Conservation (phyloP, 2,113 vertebrate genomes). For the Caretta caretta region DNA sequence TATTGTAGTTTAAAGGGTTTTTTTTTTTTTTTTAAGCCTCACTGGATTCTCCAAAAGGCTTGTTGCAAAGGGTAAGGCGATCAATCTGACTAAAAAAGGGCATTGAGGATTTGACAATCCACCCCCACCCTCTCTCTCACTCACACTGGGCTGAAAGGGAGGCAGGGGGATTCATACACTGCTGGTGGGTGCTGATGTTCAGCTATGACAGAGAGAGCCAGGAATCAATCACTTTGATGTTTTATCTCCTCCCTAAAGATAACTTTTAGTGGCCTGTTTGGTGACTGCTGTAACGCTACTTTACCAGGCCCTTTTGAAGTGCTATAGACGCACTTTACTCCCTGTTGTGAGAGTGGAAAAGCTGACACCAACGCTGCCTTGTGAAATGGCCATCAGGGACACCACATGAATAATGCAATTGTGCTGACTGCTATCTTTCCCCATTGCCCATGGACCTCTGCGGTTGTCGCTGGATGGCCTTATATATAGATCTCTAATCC, state of each 20-base stretch:
- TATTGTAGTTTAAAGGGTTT: slow-evolving; percentile 59
- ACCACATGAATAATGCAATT: fast-evolving
- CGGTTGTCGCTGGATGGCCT: background rate
- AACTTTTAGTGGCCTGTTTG: slow-evolving; percentile 40
- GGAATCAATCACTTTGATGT: slow-evolving; percentile 79
- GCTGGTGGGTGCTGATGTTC: background rate
- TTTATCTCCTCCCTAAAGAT: slow-evolving; percentile 70
- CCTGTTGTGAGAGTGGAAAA: slow-evolving; percentile 41
- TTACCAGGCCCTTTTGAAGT: slow-evolving; percentile 66
- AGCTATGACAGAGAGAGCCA: slow-evolving; percentile 20
- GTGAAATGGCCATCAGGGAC: background rate
- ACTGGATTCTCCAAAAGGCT: slow-evolving; percentile 3
- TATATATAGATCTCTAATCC: background rate
- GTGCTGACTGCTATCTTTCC: background rate
- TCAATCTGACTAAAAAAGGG: background rate
- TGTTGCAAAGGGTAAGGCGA: slow-evolving; percentile 36
- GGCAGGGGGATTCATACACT: slow-evolving; percentile 25
- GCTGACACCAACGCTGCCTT: slow-evolving; percentile 41
- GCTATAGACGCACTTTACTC: slow-evolving; percentile 41
- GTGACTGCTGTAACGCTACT: slow-evolving; percentile 43
- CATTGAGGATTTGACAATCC: slow-evolving; percentile 40
- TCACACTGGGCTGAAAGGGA: background rate
- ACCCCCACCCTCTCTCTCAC: background rate
- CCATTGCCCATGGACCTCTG: fast-evolving
- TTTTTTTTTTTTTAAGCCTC: background rate